Evolutionary conservation across 2,113 vertebrate genomes (phyloP), one percentile per base, ranked within the genome.

Genomic region (Phaethon lepturus): DNA sequence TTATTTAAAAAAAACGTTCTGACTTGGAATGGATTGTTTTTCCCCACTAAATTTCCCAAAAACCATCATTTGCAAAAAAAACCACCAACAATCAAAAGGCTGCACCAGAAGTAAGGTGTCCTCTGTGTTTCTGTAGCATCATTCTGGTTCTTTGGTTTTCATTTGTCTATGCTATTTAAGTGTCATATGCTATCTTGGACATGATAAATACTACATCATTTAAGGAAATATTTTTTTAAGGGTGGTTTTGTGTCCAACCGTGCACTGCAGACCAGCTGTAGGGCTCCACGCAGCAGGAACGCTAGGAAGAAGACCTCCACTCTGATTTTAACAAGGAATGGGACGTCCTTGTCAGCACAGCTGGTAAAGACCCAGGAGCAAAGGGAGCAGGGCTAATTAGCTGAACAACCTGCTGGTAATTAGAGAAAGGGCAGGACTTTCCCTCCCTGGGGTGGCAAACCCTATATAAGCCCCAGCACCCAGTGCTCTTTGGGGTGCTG

Each of bases 401-500:
- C 63, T 66, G 50, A 52, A 33, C 31, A 72, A 84, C 38, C 72
- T 92, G 71, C 22, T 11, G 17, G 17, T 60, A 60, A 93, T 74
- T 80, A 89, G 29, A 20, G 63, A 62, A 42, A 77, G 67, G 83
- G 80, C 68, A 86, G 90, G 68, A 47, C 26, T 66, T 29, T 11
- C 63, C 33, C 20, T 73, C 15, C 44, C 44, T 13, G 33, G 26
- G 17, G 5, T 58, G 26, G 38, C 5, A 33, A 80, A 69, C 26
- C 9, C 45, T 10, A 0, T 17, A 6, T 16, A 86, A 80, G 25
- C 13, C 63, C 49, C 6, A 4, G 73, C 9, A 5, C 0, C 0
- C 0, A 2, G 1, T 49, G 55, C 38, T 38, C 38, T 0, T 1
- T 62, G 74, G 69, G 23, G n/a, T 60, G 4, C 1, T 1, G 53